Evolutionary conservation across 2,113 vertebrate genomes (phyloP), one percentile per base, ranked within the genome.

Genomic region (Ciconia stormi): DNA sequence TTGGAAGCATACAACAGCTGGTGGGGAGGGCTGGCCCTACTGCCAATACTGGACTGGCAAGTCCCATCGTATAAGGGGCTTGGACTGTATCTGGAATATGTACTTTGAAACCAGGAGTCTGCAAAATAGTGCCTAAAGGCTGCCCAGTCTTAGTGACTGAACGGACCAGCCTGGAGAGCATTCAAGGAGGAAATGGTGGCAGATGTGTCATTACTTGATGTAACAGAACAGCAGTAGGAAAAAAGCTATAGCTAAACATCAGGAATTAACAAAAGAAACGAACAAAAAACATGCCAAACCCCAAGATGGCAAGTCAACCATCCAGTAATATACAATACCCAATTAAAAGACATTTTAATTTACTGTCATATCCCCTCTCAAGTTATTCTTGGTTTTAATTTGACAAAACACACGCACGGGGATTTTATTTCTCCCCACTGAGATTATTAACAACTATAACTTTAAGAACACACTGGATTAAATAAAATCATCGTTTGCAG

Each of bases 321-420:
- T 61, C 32, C 86, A 81, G 34, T 34, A 91, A 65, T n/a, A 83
- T 22, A 80, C 18, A 77, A 62, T 32, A 88, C 32, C 32, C 61
- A 94, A 89, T 59, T 93, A 93, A 87, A 95, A 69, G 26, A 32
- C 46, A 86, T 77, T 94, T 92, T 44, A 63, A 82, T 95, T 91
- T 83, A 83, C 36, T 59, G 38, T 30, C 46, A 8, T 29, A 69
- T 42, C 50, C 66, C 50, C 34, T 38, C 16, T 46, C 29, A 59
- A 73, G 42, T 82, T 80, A 80, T 69, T 73, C 25, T 90, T 92
- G 30, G 16, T 63, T 92, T 90, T 74, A 80, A 88, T 69, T 71
- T 84, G 66, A 89, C 55, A 69, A 61, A 92, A 72, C 59, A 58
- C n/a, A 67, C 1, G 32, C 53, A 50, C 1, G 3, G 40, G 42